Conservation (phyloP, 1,140 invertebrate species). For the Oncopodura yosiiana region DNA sequence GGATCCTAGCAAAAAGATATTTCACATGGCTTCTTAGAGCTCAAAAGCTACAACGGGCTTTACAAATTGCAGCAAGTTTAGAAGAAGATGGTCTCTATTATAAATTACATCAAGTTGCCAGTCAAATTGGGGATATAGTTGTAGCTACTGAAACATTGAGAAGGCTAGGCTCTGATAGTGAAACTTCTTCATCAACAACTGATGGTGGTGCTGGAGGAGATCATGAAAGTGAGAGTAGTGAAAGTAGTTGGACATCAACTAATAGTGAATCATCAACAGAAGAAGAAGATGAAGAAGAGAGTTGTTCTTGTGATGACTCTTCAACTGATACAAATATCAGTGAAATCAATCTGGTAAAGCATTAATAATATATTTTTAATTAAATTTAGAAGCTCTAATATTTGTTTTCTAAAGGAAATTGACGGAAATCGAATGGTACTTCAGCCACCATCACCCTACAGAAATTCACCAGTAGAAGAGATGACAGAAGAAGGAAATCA, state of each 20-base stretch:
- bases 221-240: background rate
- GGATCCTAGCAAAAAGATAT: slow-evolving; percentile 26
- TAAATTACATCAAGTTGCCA: slow-evolving; percentile 14
- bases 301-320: background rate
- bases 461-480: background rate
- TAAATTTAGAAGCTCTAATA: background rate
- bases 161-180: background rate
- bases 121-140: background rate
- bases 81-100: slow-evolving; percentile 16
- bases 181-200: background rate
- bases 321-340: slow-evolving; percentile 4
- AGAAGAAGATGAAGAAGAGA: background rate
- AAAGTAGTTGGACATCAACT: background rate
- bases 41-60: slow-evolving; percentile 15
- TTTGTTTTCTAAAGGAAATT: background rate
- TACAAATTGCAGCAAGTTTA: slow-evolving; percentile 26
- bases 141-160: background rate
- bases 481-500: background rate
- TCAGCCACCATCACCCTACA: slow-evolving; percentile 10
- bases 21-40: slow-evolving; percentile 25
- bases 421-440: slow-evolving; percentile 1
- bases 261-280: background rate
- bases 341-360: slow-evolving; percentile 13
- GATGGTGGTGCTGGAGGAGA: background rate
- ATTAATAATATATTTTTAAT: background rate